Evolutionary conservation across 2,113 vertebrate species (phyloP).

Genomic region (Acanthisitta chloris): DNA sequence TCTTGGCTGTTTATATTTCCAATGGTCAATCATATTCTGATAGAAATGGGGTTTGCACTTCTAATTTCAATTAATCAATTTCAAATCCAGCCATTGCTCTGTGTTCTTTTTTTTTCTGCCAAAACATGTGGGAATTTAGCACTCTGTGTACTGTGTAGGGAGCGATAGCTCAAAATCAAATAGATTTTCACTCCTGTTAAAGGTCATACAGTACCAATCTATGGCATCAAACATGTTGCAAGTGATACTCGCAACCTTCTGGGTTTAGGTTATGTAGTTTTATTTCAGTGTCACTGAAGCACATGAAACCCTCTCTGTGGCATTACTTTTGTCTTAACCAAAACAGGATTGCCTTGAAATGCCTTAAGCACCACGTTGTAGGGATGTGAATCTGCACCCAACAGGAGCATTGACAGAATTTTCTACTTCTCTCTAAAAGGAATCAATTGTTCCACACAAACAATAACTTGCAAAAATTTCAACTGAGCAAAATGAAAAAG

Average conservation of each 20-base stretch:
- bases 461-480: not conserved
- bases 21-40: not conserved
- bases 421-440: not conserved
- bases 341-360: not conserved
- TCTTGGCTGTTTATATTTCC: not conserved
- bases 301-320: accelerated
- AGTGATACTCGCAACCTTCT: not conserved
- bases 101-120: not conserved
- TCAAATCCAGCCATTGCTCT: not conserved
- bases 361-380: not conserved
- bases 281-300: not conserved
- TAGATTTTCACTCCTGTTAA: not conserved
- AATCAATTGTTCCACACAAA: not conserved
- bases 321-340: not conserved
- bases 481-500: not conserved
- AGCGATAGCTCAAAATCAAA: not conserved
- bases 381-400: not conserved
- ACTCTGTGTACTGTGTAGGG: not conserved
- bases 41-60: not conserved
- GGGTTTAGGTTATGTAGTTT: not conserved
- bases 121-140: not conserved
- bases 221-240: not conserved
- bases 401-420: not conserved
- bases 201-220: not conserved
- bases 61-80: not conserved